Conservation (phyloP, 2,797 vertebrate genomes). For the Gastrophryne carolinensis region DNA sequence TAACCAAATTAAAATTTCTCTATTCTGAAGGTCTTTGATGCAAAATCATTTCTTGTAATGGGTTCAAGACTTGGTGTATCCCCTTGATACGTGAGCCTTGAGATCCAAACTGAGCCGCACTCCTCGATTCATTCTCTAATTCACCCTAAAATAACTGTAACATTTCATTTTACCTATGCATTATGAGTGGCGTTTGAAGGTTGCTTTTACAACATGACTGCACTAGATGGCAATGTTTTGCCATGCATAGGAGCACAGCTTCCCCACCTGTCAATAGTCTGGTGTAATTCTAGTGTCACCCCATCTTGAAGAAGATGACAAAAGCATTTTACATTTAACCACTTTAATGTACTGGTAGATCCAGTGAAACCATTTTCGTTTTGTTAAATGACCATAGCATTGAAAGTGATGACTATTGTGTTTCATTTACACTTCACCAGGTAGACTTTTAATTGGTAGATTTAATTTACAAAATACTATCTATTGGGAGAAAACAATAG, state of each 20-base stretch:
- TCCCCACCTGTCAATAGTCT: not conserved
- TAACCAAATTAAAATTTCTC: not conserved
- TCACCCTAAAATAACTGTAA: no score
- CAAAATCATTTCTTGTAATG: no score
- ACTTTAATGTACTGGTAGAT: not conserved
- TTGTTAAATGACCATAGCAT: not conserved
- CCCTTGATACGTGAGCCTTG: no score
- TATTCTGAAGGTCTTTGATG: not conserved
- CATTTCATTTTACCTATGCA: not conserved
- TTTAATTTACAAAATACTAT: not conserved
- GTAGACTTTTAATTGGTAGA: not conserved
- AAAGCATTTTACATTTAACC: not conserved
- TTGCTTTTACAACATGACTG: not conserved
- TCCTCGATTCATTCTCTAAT: no score
- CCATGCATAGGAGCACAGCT: constrained; percentile 41
- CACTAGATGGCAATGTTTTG: constrained; percentile 73
- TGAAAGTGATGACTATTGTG: not conserved
- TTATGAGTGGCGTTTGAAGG: not conserved
- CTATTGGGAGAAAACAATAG: not conserved
- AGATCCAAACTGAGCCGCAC: no score
- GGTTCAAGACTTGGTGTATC: no score
- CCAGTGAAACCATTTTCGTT: not conserved
- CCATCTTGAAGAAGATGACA: not conserved
- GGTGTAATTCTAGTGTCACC: not conserved
- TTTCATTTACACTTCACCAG: not conserved